Conservation (phyloP, 2,888 invertebrate species). For the Sphecodes monilicornis region DNA sequence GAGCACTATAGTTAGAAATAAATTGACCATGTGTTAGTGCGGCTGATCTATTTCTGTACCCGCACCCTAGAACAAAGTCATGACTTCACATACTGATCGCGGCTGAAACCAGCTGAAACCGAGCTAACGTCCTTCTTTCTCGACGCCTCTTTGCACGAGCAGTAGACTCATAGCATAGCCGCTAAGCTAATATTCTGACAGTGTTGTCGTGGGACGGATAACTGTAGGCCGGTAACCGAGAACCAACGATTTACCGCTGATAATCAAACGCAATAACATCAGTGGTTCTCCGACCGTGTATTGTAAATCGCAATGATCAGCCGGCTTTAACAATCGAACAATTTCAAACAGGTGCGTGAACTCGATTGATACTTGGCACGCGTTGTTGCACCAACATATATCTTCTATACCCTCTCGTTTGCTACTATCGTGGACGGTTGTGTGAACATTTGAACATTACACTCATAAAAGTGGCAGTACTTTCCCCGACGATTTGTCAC, state of each 20-base stretch:
- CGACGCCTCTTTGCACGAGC: constrained; percentile 14
- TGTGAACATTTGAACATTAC: background rate
- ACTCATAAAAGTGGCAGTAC: background rate
- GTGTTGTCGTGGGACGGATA: background rate
- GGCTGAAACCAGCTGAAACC: constrained; percentile 64
- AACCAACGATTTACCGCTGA: background rate
- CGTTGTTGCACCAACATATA: background rate
- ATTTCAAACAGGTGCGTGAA: constrained; percentile 33
- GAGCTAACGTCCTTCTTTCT: constrained; percentile 13
- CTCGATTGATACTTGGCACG: constrained; percentile 10
- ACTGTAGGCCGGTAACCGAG: background rate
- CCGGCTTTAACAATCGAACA: background rate
- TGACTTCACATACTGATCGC: constrained; percentile 68
- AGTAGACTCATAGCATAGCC: background rate
- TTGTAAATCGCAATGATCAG: background rate
- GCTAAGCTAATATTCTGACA: background rate
- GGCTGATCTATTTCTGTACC: constrained; percentile 67
- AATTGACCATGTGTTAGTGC: constrained; percentile 53
- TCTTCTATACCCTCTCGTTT: background rate
- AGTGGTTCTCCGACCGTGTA: background rate
- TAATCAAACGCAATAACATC: background rate
- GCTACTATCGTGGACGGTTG: background rate
- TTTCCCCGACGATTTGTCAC: background rate
- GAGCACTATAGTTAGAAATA: constrained; percentile 62
- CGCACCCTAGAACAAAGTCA: constrained; percentile 60